Base-by-base conservation (phyloP, 2,113 vertebrate genomes). In the Pluvianellus socialis region DNA sequence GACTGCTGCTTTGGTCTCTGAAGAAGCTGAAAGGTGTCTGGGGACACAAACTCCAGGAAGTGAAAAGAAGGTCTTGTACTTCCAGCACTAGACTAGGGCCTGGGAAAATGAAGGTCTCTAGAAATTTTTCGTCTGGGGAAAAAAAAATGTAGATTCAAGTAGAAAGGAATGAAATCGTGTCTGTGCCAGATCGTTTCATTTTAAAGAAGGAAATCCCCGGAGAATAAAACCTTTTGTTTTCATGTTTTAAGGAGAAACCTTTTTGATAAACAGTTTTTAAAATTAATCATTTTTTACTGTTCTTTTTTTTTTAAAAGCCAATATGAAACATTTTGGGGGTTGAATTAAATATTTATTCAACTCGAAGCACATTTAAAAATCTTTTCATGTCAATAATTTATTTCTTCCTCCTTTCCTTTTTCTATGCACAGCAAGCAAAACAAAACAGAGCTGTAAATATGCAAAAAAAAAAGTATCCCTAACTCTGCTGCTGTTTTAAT, bases 201-300 rank as follows among this genome's bases (percentile, higher is more conserved):
- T 90, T 79, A 72, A 93, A 82, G 84, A 77, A 81, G 44, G 35
- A 93, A 95, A 65, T 89, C 56, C 49, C 24, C 9, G 12, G 17
- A 87, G 67, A 88, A 91, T 77, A 68, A 94, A 89, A 72, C 45
- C 56, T 87, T 92, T 87, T 87, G 53, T 59, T 94, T 82, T 79
- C 35, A 53, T 49, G 40, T 68, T 94, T 82, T 72, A 79, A 87
- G 56, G 66, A 79, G 13, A 95, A 87, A 49, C 27, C 65, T 44
- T 75, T 88, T 87, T 77, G 17, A 74, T 84, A 55, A 80, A 61
- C 14, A 28, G 1, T 65, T 86, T 67, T 62, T 38, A 2, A 74
- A 94, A 76, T 33, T 1, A 77, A 15, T 65, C 4, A 13, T 52
- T 86, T 86, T 77, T 81, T 77, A 47, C 7, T 35, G 14, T 63